Conservation (phyloP, 92 coral and sea anemone species). For the Bergia sp. region DNA sequence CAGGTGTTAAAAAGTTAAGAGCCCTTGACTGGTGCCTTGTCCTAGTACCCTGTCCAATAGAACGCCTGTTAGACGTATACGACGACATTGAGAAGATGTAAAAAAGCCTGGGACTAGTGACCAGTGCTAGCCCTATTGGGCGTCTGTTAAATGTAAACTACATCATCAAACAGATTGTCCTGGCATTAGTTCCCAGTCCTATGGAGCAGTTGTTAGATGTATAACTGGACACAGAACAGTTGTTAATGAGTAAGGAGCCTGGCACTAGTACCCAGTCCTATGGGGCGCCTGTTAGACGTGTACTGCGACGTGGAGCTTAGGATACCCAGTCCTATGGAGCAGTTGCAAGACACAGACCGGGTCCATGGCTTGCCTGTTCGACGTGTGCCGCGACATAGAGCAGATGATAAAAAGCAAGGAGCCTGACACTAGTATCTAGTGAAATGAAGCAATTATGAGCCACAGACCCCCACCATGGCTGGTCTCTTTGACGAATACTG, state of each 20-base stretch:
- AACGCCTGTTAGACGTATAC: constrained; percentile 79
- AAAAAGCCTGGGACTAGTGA: not conserved
- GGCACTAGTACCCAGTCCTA: not conserved
- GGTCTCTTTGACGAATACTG: too few relatives aligned
- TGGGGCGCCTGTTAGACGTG: not conserved
- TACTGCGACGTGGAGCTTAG: not conserved
- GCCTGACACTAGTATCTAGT: constrained; percentile 57
- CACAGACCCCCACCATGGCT: not conserved
- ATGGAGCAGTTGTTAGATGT: not conserved
- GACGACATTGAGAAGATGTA: constrained; percentile 80
- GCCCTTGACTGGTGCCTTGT: not conserved
- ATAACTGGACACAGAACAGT: too few relatives aligned
- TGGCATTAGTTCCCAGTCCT: not conserved
- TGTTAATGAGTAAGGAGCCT: not conserved
- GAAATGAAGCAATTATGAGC: constrained; percentile 50
- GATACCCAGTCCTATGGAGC: too few relatives aligned
- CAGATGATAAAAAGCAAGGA: not conserved
- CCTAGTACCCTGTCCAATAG: constrained; percentile 72
- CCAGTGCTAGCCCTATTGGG: too few relatives aligned
- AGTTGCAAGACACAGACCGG: constrained; percentile 95
- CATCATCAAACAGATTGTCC: too few relatives aligned
- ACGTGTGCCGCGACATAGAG: constrained; percentile 48
- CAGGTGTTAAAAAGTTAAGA: not conserved
- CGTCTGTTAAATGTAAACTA: too few relatives aligned
- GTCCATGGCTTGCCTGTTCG: constrained; percentile 90